Conservation (phyloP, 2,113 vertebrate genomes). For the Rhinopomastus cyanomelas region DNA sequence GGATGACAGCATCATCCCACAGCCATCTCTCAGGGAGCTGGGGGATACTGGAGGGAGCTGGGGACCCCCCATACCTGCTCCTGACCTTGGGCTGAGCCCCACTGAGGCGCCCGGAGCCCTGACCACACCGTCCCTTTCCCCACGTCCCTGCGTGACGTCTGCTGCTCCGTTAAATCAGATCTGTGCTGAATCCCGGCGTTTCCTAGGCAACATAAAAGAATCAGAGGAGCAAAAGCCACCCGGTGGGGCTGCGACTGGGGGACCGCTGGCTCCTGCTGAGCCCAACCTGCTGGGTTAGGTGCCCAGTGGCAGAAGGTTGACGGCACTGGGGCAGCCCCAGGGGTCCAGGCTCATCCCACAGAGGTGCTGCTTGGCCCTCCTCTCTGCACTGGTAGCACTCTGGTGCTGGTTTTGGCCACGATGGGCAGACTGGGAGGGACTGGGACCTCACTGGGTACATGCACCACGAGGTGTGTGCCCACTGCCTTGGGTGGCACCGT, state of each 20-base stretch:
- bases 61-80: accelerated
- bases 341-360: accelerated
- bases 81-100: neutral
- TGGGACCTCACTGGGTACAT: neutral
- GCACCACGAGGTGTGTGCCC: accelerated
- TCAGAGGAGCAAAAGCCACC: slow-evolving; percentile 27
- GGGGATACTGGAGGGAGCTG: accelerated
- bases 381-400: neutral
- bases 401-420: neutral
- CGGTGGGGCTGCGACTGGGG: neutral
- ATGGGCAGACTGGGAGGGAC: neutral
- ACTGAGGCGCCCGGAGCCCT: neutral
- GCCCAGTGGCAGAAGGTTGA: accelerated
- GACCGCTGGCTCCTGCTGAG: neutral
- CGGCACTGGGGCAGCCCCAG: accelerated
- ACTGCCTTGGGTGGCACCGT: accelerated
- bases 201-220: slow-evolving; percentile 52
- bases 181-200: neutral
- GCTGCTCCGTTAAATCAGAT: neutral
- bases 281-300: neutral
- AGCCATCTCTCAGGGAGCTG: accelerated
- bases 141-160: neutral
- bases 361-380: neutral
- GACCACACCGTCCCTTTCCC: neutral
- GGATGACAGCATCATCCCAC: accelerated